These are phyloP conservation scores for Rhabdomys pumilio DNA, from an alignment of 2,797 vertebrate species.

Conservation along the genomic window DNA sequence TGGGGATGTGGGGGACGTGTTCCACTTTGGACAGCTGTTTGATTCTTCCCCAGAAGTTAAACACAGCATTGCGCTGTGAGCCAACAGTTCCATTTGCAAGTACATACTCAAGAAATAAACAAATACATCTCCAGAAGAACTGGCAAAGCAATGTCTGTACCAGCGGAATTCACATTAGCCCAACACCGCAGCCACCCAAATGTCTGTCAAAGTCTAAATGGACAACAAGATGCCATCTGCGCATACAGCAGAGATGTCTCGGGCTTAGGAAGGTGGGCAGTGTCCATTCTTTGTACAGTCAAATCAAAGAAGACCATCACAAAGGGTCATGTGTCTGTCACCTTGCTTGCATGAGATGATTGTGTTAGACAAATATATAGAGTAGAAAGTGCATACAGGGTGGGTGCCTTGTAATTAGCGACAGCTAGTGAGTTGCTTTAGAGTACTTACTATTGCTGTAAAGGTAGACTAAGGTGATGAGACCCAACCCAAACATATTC, in stretches of 20 bases:
- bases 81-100: not conserved
- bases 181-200: not conserved
- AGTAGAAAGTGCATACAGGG: not conserved
- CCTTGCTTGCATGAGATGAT: not conserved
- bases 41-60: not conserved
- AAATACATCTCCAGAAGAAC: not conserved
- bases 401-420: not conserved
- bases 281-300: not conserved
- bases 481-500: not conserved
- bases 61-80: not conserved
- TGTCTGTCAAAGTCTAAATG: not conserved
- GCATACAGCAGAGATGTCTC: no score
- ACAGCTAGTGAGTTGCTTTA: not conserved
- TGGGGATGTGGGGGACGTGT: not conserved
- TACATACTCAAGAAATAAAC: not conserved
- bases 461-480: not conserved
- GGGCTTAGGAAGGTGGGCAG: not conserved
- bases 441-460: not conserved
- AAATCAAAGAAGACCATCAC: not conserved
- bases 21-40: not conserved
- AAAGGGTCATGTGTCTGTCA: not conserved
- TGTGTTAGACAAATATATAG: not conserved
- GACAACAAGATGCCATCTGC: not conserved
- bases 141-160: not conserved
- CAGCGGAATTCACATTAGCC: not conserved